phyloP scores from a whole-genome alignment of 2,113 vertebrate species.

The Melanotaenia duboulayi region DNA sequence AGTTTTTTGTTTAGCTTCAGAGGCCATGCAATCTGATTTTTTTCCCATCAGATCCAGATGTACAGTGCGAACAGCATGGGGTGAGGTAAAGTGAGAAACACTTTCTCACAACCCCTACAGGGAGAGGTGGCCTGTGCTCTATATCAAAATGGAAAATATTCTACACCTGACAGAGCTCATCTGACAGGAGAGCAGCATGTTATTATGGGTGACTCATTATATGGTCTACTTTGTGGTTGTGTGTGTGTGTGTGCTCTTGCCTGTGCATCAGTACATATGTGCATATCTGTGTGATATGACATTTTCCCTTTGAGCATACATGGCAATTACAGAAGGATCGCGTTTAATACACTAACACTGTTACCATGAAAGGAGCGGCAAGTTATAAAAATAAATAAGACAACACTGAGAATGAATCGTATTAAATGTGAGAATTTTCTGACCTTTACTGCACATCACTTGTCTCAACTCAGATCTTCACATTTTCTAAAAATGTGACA shows the following conservation, averaged over 20 bases:
- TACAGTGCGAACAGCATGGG: conserved; percentile 46
- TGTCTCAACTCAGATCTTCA: conserved; percentile 16
- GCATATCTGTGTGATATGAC: conserved; percentile 32
- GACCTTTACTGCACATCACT: conserved; percentile 38
- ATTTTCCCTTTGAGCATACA: conserved; percentile 46
- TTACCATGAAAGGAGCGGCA: conserved; percentile 19
- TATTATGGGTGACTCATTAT: conserved; percentile 70
- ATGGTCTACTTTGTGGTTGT: conserved; percentile 34
- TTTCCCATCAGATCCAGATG: conserved; percentile 39
- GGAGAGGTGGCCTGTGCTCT: conserved; percentile 31
- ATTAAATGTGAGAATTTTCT: conserved; percentile 39
- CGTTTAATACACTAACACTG: conserved; percentile 31
- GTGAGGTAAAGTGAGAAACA: conserved; percentile 20
- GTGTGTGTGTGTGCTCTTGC: conserved; percentile 36
- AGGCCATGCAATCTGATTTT: conserved; percentile 8
- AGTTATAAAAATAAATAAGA: conserved; percentile 25
- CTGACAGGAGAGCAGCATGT: conserved; percentile 61
- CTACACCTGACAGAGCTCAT: conserved; percentile 65
- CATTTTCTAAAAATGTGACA: conserved; percentile 15
- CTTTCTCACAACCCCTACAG: conserved; percentile 37
- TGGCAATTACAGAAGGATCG: conserved; percentile 23
- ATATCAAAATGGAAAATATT: conserved; percentile 63
- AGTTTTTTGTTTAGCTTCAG: conserved; percentile 3
- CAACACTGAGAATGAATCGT: conserved; percentile 13
- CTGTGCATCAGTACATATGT: conserved; percentile 16